Evolutionary conservation across 2,797 vertebrate genomes (phyloP).

Genomic region (Thripadectes ignobilis): DNA sequence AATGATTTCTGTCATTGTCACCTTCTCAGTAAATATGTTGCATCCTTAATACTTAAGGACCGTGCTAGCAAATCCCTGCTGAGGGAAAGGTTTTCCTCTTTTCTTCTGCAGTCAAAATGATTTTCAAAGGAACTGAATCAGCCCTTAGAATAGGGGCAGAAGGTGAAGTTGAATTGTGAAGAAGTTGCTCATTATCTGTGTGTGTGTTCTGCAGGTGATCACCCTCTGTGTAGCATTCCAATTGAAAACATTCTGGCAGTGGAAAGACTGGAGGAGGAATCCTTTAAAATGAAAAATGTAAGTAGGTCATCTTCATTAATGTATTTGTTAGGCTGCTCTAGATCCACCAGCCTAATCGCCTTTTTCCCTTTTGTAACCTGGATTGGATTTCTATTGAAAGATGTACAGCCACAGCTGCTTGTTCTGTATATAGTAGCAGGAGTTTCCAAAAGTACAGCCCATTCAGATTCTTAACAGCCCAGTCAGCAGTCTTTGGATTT

Average conservation of each 20-base stretch:
- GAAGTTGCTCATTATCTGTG: not conserved
- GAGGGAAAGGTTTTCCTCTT: not conserved
- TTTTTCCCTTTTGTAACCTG: conserved; percentile 51
- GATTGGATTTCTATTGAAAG: conserved; percentile 54
- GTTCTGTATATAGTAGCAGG: conserved; percentile 62
- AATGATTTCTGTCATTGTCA: conserved; percentile 11
- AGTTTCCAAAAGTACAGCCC: conserved; percentile 58
- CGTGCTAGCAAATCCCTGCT: not conserved
- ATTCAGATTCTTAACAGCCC: conserved; percentile 64
- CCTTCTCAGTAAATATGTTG: not conserved
- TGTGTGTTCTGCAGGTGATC: conserved; percentile 83
- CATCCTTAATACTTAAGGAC: not conserved
- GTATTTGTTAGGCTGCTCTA: not conserved
- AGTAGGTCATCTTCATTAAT: conserved; percentile 66
- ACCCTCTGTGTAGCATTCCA: conserved; percentile 93
- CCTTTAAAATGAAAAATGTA: conserved; percentile 99
- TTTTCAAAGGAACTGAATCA: conserved; percentile 3
- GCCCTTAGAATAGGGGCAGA: not conserved
- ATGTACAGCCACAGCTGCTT: conserved; percentile 53
- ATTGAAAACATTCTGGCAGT: conserved; percentile 99
- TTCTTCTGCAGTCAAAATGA: not conserved
- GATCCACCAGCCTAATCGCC: conserved; percentile 6
- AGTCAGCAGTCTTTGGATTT: conserved; percentile 46
- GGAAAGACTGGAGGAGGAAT: conserved; percentile 95
- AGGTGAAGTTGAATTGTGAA: not conserved